A percentile compares a stretch with the other conserved stretches of the same genome.
phyloP scores from a whole-genome alignment of 2,888 invertebrate genomes.

The Anaspis maculata region DNA sequence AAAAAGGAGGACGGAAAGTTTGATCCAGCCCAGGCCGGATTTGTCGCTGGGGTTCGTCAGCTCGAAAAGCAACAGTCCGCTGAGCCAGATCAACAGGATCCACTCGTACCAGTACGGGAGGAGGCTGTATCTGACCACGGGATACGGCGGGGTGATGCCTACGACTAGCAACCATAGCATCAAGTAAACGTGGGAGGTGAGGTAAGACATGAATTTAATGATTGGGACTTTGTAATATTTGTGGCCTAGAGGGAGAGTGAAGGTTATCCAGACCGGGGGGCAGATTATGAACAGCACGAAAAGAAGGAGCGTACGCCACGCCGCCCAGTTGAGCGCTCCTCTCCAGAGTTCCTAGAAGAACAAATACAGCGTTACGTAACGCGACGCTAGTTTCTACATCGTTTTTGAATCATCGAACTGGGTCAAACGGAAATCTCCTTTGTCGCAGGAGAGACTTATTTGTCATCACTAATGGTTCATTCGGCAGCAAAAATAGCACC shows the following conservation, averaged over 20 bases:
- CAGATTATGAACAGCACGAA: constrained; percentile 88
- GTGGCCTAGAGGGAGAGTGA: constrained; percentile 90
- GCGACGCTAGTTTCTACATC: too few relatives aligned
- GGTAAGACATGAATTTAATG: constrained; percentile 99
- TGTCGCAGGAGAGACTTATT: too few relatives aligned
- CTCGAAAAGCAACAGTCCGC: constrained; percentile 90
- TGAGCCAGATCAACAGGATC: constrained; percentile 89
- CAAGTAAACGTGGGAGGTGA: constrained; percentile 96
- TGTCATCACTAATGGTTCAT: too few relatives aligned
- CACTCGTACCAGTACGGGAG: constrained; percentile 95
- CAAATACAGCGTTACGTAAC: too few relatives aligned
- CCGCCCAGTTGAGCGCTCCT: constrained; percentile 93
- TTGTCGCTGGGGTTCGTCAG: constrained; percentile 97
- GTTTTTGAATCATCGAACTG: neutral
- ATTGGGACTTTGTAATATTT: constrained; percentile 97
- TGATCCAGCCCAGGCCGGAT: constrained; percentile 92
- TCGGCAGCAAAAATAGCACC: too few relatives aligned
- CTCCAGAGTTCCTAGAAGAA: constrained; percentile 87
- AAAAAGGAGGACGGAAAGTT: constrained; percentile 75
- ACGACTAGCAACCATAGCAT: constrained; percentile 88
- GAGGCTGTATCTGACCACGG: constrained; percentile 68
- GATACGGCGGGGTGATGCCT: constrained; percentile 80
- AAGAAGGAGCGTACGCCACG: constrained; percentile 88
- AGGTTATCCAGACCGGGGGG: constrained; percentile 93
- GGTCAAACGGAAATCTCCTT: too few relatives aligned